These are phyloP conservation scores for Lagopus leucura DNA, from an alignment of 2,113 vertebrate species.

Conservation along the genomic window DNA sequence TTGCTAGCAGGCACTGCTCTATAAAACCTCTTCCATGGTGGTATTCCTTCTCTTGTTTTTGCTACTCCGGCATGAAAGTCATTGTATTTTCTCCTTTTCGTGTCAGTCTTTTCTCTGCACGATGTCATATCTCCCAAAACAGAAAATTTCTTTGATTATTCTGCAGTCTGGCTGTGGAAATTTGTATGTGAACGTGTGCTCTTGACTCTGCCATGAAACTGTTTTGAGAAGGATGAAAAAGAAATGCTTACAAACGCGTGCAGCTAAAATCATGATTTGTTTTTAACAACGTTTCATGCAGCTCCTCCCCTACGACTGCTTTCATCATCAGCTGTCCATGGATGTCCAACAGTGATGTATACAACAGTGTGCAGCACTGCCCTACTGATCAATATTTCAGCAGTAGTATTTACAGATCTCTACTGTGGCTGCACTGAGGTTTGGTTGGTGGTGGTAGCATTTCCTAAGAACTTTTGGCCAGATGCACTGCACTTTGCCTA, in stretches of 20 bases:
- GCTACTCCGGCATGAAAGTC: background rate
- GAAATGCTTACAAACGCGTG: background rate
- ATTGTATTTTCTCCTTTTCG: background rate
- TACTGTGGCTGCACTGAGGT: background rate
- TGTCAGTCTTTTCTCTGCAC: background rate
- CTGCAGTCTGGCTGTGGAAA: background rate
- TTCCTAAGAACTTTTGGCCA: background rate
- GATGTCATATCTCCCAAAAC: background rate
- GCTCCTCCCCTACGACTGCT: background rate
- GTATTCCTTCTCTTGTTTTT: accelerated
- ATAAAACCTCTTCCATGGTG: background rate
- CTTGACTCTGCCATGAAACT: background rate
- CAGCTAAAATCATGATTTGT: background rate
- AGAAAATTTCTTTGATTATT: background rate
- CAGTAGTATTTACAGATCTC: background rate
- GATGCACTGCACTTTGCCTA: background rate
- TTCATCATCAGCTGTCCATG: background rate
- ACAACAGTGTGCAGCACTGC: background rate
- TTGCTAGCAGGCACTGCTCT: accelerated
- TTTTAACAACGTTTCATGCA: background rate
- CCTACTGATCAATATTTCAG: background rate
- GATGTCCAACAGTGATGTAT: background rate
- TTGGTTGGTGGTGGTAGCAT: background rate
- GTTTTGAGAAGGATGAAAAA: background rate
- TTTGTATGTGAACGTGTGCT: accelerated